Evolutionary conservation across 2,797 vertebrate genomes (phyloP), one percentile per base, ranked within the genome.

Genomic region (Taenioides sp.): DNA sequence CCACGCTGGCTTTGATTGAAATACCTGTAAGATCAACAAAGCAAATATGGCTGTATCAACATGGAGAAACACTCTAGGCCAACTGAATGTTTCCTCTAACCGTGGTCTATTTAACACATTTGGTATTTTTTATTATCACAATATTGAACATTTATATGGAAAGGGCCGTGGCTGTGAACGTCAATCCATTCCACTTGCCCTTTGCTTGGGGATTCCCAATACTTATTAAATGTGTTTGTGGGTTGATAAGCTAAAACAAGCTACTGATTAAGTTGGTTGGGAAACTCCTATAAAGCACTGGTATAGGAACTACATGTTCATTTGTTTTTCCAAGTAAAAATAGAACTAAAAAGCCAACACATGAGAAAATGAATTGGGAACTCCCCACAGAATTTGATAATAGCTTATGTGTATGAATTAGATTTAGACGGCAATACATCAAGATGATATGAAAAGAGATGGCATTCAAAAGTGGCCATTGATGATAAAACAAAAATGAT

Each of bases 1-100:
- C 64, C 67, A 67, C 64, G 7, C 25, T n/a, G 75, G 66, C 6
- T 50, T 22, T 0, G 28, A 78, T 79, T 70, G 67, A 37, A 66
- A 63, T 59, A 86, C 76, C 80, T 81, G 69, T 57, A 69, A 66
- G 63, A 68, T n/a, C 59, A 61, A 7, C 5, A 1, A 52, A 31
- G 47, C 49, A 66, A 31, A 52, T 52, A 52, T 28, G 65, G 49
- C 65, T n/a, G 65, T 31, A 54, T 66, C 65, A 66, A 54, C 49
- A 52, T 52, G 65, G 65, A 52, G 65, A 54, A 66, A 52, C 20
- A 10, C 65, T 54, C 16, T 1, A 34, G 11, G 47, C 65, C 47
- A 16, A 66, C 49, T 52, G 6, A 54, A 66, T 52, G 65, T 66
- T 66, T 66, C 65, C 65, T 52, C 20, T n/a, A 34, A 28, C 49